Evolutionary conservation across 2,888 invertebrate genomes (phyloP).

Genomic region (Penaeus monodon): DNA sequence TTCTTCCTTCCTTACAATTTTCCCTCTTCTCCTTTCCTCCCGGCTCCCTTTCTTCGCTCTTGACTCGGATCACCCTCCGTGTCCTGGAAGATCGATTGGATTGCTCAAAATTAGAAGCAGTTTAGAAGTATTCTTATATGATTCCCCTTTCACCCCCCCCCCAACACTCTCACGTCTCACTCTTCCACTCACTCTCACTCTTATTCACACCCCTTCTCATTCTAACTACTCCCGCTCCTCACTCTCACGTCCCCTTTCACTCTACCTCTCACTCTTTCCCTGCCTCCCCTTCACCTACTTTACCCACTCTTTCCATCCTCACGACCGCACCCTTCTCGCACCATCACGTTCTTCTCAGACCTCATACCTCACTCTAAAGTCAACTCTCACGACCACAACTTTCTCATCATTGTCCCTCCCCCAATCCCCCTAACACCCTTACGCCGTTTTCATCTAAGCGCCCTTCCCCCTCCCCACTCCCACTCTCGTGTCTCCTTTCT

Average conservation of each 20-base stretch:
- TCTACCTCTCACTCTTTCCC: not conserved
- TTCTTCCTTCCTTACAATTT: not conserved
- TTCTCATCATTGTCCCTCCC: not conserved
- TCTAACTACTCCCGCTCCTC: not conserved
- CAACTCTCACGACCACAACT: too few species aligned
- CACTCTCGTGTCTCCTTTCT: not conserved
- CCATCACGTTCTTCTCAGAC: too few species aligned
- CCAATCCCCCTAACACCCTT: not conserved
- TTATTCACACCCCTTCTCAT: not conserved
- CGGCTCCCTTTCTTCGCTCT: not conserved
- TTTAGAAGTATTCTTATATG: too few species aligned
- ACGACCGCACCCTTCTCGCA: too few species aligned
- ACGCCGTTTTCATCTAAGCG: not conserved
- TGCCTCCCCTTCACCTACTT: not conserved
- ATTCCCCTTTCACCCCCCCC: not conserved
- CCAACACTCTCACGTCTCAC: not conserved
- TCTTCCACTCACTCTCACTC: not conserved
- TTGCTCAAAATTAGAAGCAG: too few species aligned
- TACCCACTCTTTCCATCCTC: not conserved
- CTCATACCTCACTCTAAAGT: too few species aligned
- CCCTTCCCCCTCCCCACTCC: not conserved
- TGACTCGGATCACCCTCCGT: too few species aligned
- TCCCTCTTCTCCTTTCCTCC: not conserved
- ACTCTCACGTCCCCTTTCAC: not conserved
- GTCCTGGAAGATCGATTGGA: too few species aligned